phyloP scores from a whole-genome alignment of 2,113 vertebrate genomes.

The Saguinus imperator region DNA sequence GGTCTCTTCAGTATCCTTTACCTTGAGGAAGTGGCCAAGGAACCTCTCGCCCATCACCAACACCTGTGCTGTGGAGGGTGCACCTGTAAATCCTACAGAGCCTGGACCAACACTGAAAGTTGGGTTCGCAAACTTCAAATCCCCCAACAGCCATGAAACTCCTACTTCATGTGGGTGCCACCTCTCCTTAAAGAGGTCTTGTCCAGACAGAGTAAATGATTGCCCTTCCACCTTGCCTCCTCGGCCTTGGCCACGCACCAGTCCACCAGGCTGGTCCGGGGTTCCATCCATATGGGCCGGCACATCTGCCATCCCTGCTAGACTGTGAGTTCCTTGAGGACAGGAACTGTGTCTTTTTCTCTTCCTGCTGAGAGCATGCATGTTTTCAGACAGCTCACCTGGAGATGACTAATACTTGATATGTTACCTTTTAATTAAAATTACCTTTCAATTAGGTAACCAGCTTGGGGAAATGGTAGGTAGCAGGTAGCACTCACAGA shows the following conservation, averaged over 20 bases:
- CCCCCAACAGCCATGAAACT: fast-evolving
- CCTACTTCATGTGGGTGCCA: fast-evolving
- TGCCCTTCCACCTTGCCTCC: background rate
- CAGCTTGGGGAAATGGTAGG: background rate
- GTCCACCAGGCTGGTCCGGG: no score
- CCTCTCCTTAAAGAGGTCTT: background rate
- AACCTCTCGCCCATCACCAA: no score
- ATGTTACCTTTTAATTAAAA: no score
- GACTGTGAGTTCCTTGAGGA: constrained; percentile 55
- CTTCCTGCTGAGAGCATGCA: background rate
- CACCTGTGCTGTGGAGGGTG: background rate
- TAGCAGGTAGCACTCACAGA: background rate
- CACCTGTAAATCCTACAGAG: background rate
- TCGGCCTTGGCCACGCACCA: background rate
- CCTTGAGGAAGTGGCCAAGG: no score
- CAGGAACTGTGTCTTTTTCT: background rate
- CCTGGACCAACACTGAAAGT: background rate
- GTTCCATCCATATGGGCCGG: fast-evolving
- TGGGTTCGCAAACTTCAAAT: background rate
- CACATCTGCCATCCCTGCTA: background rate
- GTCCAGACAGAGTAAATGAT: fast-evolving
- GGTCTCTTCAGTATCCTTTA: no score
- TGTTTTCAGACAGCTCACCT: background rate
- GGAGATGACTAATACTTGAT: background rate
- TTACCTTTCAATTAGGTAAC: background rate